Conservation (phyloP, 2,888 invertebrate genomes). For the Ophion costatus region DNA sequence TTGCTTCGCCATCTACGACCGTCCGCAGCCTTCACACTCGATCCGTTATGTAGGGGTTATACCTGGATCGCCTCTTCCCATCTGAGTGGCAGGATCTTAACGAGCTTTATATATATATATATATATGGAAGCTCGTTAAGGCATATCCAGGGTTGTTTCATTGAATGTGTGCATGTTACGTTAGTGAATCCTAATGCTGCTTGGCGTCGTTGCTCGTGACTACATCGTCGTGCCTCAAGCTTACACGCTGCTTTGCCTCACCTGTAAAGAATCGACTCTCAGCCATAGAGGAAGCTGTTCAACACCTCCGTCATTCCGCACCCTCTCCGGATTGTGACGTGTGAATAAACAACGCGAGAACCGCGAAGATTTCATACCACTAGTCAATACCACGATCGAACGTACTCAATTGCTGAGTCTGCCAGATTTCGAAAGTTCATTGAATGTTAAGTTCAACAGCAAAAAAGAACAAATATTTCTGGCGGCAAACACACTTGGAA, state of each 20-base stretch:
- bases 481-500: neutral
- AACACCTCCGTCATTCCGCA: conserved; percentile 39
- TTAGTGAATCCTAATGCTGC: conserved; percentile 47
- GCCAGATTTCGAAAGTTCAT: neutral
- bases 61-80: conserved; percentile 63
- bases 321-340: conserved; percentile 35
- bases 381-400: conserved; percentile 50
- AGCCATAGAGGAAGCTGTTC: conserved; percentile 25
- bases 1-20: conserved; percentile 10
- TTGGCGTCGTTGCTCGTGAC: conserved; percentile 47
- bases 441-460: neutral
- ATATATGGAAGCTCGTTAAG: neutral
- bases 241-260: conserved; percentile 34
- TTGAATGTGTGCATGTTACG: conserved; percentile 5
- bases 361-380: conserved; percentile 13
- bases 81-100: conserved; percentile 82
- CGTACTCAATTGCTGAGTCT: conserved; percentile 35
- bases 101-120: conserved; percentile 72
- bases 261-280: conserved; percentile 30
- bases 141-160: neutral
- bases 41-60: conserved; percentile 66
- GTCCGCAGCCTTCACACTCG: conserved; percentile 57
- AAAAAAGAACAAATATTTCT: neutral
- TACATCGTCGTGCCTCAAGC: conserved; percentile 32
- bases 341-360: conserved; percentile 43